phyloP scores from a whole-genome alignment of 2,797 vertebrate species.

The Neosilurus mollespiculum region DNA sequence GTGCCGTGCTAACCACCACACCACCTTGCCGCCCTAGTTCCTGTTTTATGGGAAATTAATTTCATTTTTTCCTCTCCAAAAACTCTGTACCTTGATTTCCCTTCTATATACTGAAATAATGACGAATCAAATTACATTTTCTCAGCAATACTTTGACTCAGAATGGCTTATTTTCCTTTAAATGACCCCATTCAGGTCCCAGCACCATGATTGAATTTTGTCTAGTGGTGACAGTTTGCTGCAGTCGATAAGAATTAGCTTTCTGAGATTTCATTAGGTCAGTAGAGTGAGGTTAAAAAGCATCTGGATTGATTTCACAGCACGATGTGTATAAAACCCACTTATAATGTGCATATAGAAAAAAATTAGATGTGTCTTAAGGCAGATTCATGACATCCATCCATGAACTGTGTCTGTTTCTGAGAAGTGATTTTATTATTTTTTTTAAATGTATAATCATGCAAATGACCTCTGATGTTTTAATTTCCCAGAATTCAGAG shows the following conservation, averaged over 20 bases:
- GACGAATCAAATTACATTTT: background rate
- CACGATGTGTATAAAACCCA: background rate
- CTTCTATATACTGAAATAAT: background rate
- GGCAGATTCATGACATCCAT: background rate
- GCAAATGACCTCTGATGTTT: background rate
- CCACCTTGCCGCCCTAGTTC: background rate
- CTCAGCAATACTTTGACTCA: background rate
- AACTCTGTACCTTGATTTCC: background rate
- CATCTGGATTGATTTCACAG: background rate
- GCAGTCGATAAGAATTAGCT: constrained; percentile 32
- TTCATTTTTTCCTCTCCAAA: background rate
- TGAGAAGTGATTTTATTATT: background rate
- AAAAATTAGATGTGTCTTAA: background rate
- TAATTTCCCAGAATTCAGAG: constrained; percentile 69
- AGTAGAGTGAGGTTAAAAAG: background rate
- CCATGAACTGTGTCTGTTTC: background rate
- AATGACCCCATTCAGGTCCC: constrained; percentile 9
- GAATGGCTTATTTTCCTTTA: constrained; percentile 15
- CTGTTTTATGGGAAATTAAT: background rate
- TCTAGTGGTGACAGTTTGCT: constrained; percentile 49
- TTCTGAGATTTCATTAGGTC: constrained; percentile 28
- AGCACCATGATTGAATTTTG: constrained; percentile 69
- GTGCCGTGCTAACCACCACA: no score
- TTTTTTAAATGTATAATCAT: background rate
- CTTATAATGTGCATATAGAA: background rate